Evolutionary conservation across 2,797 vertebrate species (phyloP), one percentile per base, ranked within the genome.

Genomic region (Leptodactylus fallax): DNA sequence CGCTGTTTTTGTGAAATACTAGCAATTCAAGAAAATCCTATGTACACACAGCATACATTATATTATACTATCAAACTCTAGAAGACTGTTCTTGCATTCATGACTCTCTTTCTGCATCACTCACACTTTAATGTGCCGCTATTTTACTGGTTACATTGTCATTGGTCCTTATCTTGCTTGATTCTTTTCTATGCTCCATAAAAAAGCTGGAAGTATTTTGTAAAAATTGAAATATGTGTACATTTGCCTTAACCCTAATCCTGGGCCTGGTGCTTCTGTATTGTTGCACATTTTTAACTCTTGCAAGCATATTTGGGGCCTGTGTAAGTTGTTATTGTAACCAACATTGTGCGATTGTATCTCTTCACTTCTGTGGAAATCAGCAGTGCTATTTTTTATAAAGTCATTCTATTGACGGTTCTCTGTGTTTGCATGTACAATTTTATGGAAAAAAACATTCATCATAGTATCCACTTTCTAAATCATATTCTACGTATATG

Each of bases 341-440:
- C 94, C 93, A 94, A 93, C 93, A 93, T 94, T 93, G 92, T 96
- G 93, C 92, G 93, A 94, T 92, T 95, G 93, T 94, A 94, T 93
- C 92, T 92, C 91, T 95, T 96, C 96, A 95, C 93, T 93, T 96
- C 94, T 93, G 95, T 95, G 94, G 94, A 94, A 96, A 94, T 94
- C 94, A 94, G 93, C 93, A 96, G 95, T 96, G 94, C 95, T 94
- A 93, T 96, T 98, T 98, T 96, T 97, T 97, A 96, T 96, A 96
- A 96, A 96, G 94, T 90, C 58, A 21, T 63, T 85, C 67, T 27
- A 60, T 82, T 86, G 49, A 88, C 56, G 58, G 69, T 60, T 56
- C 36, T 67, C n/a, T 78, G 60, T 89, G 71, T 86, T 25, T 67
- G 51, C 55, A 81, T 81, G 78, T 71, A 77, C 36, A 81, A 71